A percentile compares a stretch with the other conserved stretches of the same genome.
These are phyloP conservation scores for Xiphophorus hellerii DNA, from an alignment of 2,113 vertebrate species.

Conservation along the genomic window DNA sequence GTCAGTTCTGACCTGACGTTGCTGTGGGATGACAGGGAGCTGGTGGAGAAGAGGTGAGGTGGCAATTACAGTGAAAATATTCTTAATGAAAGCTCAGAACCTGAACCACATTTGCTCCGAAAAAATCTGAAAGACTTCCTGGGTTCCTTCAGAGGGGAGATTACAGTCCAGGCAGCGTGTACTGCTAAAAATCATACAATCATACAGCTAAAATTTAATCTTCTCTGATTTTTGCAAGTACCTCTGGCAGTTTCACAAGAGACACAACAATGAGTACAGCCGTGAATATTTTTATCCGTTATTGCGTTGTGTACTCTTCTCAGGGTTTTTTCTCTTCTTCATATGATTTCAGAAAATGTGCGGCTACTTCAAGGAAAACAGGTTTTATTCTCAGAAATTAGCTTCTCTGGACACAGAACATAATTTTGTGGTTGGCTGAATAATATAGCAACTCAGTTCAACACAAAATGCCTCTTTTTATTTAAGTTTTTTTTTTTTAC, in stretches of 20 bases:
- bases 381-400: too few relatives aligned
- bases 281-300: too few relatives aligned
- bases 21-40: slow-evolving; percentile 34
- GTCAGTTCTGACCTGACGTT: slow-evolving; percentile 20
- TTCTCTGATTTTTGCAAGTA: background rate
- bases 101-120: slow-evolving; percentile 27
- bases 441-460: too few relatives aligned
- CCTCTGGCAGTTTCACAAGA: background rate
- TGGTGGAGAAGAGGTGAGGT: slow-evolving; percentile 42
- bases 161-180: slow-evolving; percentile 20
- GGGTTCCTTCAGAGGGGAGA: slow-evolving; percentile 24
- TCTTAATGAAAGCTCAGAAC: slow-evolving; percentile 59
- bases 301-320: too few relatives aligned
- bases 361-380: too few relatives aligned
- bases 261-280: background rate
- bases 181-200: slow-evolving; percentile 17
- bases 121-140: slow-evolving; percentile 32
- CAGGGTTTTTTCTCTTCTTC: too few relatives aligned
- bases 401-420: too few relatives aligned
- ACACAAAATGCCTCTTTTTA: too few relatives aligned
- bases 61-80: slow-evolving; percentile 46
- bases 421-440: too few relatives aligned
- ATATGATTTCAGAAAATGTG: too few relatives aligned
- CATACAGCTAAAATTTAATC: background rate
- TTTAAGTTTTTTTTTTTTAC: too few relatives aligned